Evolutionary conservation across 2,888 invertebrate genomes (phyloP).

Genomic region (Acholoe squamosa): DNA sequence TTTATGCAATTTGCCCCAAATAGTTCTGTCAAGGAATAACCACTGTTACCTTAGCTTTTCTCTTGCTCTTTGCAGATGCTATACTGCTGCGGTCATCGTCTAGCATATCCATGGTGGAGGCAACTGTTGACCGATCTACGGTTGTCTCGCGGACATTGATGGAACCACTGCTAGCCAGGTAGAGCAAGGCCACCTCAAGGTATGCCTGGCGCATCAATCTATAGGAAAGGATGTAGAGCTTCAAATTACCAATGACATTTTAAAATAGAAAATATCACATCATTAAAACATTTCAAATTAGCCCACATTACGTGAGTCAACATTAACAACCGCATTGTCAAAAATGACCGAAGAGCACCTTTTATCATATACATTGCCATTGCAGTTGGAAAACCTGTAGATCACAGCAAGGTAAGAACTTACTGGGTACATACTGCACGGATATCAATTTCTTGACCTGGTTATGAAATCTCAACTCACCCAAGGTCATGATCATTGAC

Average conservation of each 20-base stretch:
- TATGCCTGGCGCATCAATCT: conserved; percentile 81
- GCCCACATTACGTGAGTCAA: too few species aligned
- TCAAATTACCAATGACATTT: too few species aligned
- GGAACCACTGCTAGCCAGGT: conserved; percentile 77
- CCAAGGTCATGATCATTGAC: conserved; percentile 80
- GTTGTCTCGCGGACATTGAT: conserved; percentile 63
- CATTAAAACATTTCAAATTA: too few species aligned
- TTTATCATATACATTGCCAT: too few species aligned
- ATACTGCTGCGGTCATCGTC: conserved; percentile 46
- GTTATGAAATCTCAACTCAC: conserved; percentile 71
- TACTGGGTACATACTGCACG: too few species aligned
- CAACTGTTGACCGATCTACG: conserved; percentile 59
- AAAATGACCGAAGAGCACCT: too few species aligned
- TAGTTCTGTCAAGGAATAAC: too few species aligned
- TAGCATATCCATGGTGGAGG: conserved; percentile 4
- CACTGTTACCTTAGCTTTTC: conserved; percentile 26
- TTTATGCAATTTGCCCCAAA: too few species aligned
- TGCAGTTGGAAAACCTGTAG: too few species aligned
- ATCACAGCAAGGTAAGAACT: too few species aligned
- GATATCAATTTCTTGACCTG: neutral
- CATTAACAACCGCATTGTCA: too few species aligned
- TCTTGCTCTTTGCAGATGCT: conserved; percentile 43
- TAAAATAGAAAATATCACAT: too few species aligned
- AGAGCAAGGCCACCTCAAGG: conserved; percentile 80
- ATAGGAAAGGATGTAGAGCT: conserved; percentile 3